Evolutionary conservation across 1,140 invertebrate genomes (phyloP).

Genomic region (Chironomus striatipennis): DNA sequence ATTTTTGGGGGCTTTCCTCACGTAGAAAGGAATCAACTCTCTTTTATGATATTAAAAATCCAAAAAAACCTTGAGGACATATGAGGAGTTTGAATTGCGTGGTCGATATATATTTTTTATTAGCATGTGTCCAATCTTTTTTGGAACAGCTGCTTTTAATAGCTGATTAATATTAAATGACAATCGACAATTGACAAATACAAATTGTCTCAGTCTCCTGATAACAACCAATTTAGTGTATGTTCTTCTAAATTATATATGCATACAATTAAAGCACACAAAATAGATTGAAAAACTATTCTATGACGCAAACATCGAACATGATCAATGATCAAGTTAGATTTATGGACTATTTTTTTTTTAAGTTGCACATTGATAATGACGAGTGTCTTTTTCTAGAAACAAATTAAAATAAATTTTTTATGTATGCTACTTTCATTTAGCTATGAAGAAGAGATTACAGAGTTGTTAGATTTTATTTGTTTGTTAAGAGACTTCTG

Average conservation of each 20-base stretch:
- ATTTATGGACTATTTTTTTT: no score
- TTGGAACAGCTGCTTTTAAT: background rate
- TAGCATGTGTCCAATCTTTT: background rate
- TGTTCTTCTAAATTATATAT: no score
- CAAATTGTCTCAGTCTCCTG: background rate
- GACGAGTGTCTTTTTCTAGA: no score
- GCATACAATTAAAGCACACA: no score
- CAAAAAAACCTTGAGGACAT: background rate
- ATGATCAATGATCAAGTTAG: background rate
- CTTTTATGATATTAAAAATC: no score
- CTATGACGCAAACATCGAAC: background rate
- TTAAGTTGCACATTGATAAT: no score
- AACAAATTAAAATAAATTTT: no score
- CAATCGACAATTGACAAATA: background rate
- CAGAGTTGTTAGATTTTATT: no score
- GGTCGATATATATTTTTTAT: no score
- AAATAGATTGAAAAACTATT: background rate
- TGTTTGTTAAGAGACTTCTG: no score
- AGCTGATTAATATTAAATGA: background rate
- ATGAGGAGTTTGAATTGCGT: background rate
- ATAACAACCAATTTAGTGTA: background rate
- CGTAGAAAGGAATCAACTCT: background rate
- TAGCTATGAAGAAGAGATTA: no score
- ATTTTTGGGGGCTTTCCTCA: background rate
- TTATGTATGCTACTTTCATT: no score